Evolutionary conservation across 2,888 invertebrate genomes (phyloP).

Genomic region (Therioaphis trifolii): DNA sequence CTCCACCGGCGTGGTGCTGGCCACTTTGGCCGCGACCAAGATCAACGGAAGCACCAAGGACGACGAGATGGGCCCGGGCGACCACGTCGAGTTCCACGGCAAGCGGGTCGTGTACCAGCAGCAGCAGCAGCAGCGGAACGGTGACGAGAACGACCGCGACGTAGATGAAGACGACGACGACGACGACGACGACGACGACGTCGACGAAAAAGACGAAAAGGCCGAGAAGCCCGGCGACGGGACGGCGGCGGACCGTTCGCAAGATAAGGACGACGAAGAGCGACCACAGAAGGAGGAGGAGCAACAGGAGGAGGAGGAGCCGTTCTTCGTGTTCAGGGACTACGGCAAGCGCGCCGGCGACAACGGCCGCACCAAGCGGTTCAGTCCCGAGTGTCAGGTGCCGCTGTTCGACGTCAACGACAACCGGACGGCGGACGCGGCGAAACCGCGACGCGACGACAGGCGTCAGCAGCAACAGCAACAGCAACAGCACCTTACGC

Average conservation of each 20-base stretch:
- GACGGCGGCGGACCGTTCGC: too few relatives aligned
- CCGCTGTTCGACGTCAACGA: constrained; percentile 36
- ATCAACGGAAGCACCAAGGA: neutral
- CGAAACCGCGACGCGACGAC: neutral
- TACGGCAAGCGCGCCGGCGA: neutral
- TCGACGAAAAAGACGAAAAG: neutral
- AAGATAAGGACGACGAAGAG: too few relatives aligned
- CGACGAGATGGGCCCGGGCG: neutral
- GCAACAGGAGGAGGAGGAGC: neutral
- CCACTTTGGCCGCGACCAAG: neutral
- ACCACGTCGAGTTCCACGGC: constrained; percentile 25
- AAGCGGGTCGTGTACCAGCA: neutral
- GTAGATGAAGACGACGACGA: neutral
- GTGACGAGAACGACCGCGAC: neutral
- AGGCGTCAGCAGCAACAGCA: too few relatives aligned
- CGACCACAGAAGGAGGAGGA: too few relatives aligned
- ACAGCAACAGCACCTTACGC: too few relatives aligned
- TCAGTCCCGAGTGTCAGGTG: neutral
- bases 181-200: neutral
- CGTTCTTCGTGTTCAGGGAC: constrained; percentile 47
- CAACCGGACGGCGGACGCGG: neutral
- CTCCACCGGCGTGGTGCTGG: neutral
- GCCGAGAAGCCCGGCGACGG: neutral
- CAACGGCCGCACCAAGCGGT: neutral
- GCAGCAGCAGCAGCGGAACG: neutral